Base-by-base conservation (phyloP, 2,113 vertebrate genomes). In the Percina caprodes region DNA sequence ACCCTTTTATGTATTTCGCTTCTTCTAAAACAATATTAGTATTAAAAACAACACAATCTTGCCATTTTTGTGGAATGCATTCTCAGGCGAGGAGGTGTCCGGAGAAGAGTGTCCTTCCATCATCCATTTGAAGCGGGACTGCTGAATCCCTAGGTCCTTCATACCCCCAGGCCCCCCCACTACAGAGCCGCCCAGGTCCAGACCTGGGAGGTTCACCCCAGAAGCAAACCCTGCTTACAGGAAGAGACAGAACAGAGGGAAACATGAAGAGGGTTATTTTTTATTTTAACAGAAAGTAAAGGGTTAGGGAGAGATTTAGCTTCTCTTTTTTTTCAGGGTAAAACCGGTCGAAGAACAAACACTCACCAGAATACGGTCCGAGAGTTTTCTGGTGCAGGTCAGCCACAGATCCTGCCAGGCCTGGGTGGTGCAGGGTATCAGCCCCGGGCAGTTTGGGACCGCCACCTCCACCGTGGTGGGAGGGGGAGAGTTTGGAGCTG, bases 121-220 rank as follows among this genome's bases (percentile, higher is more conserved):
- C 97, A 99, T 99, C 95, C 97, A 97, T 88, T 99, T 99, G 92
- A 99, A 99, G 80, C 98, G 97, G 58, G 98, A 99, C 94, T 99
- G 95, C 94, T 94, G 97, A 23, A 83, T 94, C 68, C 96, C 97
- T 58, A 95, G 69, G 80, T 99, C 98, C 88, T 99, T 98, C 82
- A 96, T 89, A 33, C 89, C 76, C 15, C 91, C 90, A 58, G 90
- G 86, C 0, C 91, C 96, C 82, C 97, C 96, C 54, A 97, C 94
- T 90, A 97, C 96, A 77, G 97, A 95, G 82, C 97, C 91, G 35
- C 97, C 93, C 54, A 95, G 95, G 92, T 99, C 98, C 89, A 99
- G 94, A 91, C 96, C 91, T 4, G 94, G 77, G 6, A 95, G 87
- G 89, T 91, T 95, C 45, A 94, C 89, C 30, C 96, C 96, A 82